Conservation (phyloP, 2,113 vertebrate species). For the Chaetops frenatus region DNA sequence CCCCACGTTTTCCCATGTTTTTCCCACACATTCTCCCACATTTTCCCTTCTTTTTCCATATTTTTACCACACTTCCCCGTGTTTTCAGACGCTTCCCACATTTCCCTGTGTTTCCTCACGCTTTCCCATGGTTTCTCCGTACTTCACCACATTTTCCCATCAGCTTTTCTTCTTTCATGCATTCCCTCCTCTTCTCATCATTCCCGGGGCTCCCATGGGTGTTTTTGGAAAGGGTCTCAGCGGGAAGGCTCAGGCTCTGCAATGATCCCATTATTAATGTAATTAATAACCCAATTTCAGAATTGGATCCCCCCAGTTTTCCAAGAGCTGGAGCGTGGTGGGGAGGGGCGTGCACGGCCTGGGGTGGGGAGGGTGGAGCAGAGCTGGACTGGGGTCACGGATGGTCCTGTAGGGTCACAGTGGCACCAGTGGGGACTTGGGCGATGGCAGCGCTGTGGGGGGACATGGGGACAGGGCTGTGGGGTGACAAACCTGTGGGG, state of each 20-base stretch:
- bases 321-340: rapidly evolving
- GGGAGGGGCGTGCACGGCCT: rapidly evolving
- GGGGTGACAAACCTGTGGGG: rapidly evolving
- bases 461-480: rapidly evolving
- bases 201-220: not conserved
- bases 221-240: not conserved
- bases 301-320: not conserved
- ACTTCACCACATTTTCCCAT: not conserved
- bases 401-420: not conserved
- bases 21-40: too few species aligned
- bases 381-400: rapidly evolving
- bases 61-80: not conserved
- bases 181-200: not conserved
- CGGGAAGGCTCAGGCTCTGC: not conserved
- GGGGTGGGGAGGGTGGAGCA: not conserved
- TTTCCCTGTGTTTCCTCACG: not conserved
- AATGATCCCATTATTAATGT: not conserved
- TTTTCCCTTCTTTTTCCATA: not conserved
- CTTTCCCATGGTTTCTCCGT: not conserved
- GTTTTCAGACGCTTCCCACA: not conserved
- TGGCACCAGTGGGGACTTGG: rapidly evolving
- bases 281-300: not conserved
- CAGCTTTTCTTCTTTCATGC: not conserved
- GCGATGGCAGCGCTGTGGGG: not conserved
- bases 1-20: not conserved